phyloP scores from a whole-genome alignment of 2,888 invertebrate species.

The Hirtodrosophila duncani region DNA sequence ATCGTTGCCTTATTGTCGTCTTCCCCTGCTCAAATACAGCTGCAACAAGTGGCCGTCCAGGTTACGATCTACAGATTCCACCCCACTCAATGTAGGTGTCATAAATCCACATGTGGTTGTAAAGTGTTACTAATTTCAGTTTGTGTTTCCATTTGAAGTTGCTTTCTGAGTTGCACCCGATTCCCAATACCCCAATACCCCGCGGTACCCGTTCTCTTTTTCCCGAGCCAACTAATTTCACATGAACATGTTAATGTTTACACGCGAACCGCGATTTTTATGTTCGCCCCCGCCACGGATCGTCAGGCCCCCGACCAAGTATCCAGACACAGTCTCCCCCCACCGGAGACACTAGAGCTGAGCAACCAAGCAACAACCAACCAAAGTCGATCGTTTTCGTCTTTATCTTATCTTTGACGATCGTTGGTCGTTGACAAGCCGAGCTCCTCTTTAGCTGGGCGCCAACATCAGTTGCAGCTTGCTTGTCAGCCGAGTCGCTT shows the following conservation, averaged over 20 bases:
- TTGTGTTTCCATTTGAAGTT: slow-evolving; percentile 35
- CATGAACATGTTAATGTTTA: slow-evolving; percentile 72
- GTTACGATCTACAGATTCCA: slow-evolving; percentile 8
- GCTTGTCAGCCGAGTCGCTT: slow-evolving; percentile 48
- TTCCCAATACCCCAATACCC: not conserved
- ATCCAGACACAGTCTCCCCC: slow-evolving; percentile 19
- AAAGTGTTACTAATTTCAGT: slow-evolving; percentile 64
- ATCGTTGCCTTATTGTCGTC: slow-evolving; percentile 13
- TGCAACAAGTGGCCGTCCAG: slow-evolving; percentile 69
- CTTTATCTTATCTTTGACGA: slow-evolving; percentile 38
- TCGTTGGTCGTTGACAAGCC: slow-evolving; percentile 31
- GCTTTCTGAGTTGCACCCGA: slow-evolving; percentile 24
- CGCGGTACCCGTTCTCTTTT: slow-evolving; percentile 23
- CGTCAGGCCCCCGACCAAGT: slow-evolving; percentile 11
- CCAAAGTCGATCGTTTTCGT: slow-evolving; percentile 5
- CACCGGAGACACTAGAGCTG: slow-evolving; percentile 16
- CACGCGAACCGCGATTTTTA: slow-evolving; percentile 71
- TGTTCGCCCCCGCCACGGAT: slow-evolving; percentile 51
- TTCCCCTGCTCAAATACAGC: slow-evolving; percentile 40
- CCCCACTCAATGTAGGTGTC: slow-evolving; percentile 34
- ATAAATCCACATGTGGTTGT: slow-evolving; percentile 73
- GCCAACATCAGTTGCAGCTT: slow-evolving; percentile 62
- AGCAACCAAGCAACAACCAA: slow-evolving; percentile 22
- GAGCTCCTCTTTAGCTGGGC: slow-evolving; percentile 33
- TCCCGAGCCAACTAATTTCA: slow-evolving; percentile 53